These are phyloP conservation scores for Lutjanus campechanus DNA, from an alignment of 2,797 vertebrate species.

Conservation along the genomic window DNA sequence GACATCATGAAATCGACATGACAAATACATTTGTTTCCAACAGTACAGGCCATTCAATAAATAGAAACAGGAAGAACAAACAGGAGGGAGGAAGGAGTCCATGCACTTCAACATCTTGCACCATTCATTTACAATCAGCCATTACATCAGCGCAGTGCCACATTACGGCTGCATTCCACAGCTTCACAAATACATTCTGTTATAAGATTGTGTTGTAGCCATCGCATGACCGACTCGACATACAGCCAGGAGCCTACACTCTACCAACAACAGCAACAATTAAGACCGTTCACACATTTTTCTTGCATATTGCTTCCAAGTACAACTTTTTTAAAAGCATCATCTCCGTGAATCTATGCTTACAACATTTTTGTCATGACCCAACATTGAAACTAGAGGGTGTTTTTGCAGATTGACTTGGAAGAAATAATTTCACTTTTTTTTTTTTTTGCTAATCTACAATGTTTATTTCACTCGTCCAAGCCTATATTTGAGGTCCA, in stretches of 20 bases:
- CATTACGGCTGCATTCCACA: slow-evolving; percentile 1
- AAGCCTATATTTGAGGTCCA: background rate
- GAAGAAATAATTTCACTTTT: background rate
- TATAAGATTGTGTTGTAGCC: background rate
- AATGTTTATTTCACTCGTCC: background rate
- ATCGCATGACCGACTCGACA: background rate
- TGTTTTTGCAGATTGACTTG: background rate
- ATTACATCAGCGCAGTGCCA: background rate
- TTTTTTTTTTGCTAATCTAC: no score
- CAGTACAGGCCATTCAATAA: slow-evolving; percentile 44
- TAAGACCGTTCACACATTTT: slow-evolving; percentile 46
- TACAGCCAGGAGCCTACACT: background rate
- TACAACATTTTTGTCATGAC: background rate
- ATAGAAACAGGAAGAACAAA: slow-evolving; percentile 32
- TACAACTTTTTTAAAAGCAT: background rate
- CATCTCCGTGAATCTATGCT: slow-evolving; percentile 8
- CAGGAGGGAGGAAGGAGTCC: slow-evolving; percentile 10
- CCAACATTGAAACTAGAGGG: background rate
- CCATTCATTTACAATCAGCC: slow-evolving; percentile 21
- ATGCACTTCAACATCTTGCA: slow-evolving; percentile 16
- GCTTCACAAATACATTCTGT: slow-evolving; percentile 1
- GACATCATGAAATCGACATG: slow-evolving; percentile 24
- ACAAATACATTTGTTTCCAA: slow-evolving; percentile 37
- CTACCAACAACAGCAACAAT: slow-evolving; percentile 13
- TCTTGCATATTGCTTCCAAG: background rate